Conservation (phyloP, 1,140 invertebrate species). For the Nasonia longicornis region DNA sequence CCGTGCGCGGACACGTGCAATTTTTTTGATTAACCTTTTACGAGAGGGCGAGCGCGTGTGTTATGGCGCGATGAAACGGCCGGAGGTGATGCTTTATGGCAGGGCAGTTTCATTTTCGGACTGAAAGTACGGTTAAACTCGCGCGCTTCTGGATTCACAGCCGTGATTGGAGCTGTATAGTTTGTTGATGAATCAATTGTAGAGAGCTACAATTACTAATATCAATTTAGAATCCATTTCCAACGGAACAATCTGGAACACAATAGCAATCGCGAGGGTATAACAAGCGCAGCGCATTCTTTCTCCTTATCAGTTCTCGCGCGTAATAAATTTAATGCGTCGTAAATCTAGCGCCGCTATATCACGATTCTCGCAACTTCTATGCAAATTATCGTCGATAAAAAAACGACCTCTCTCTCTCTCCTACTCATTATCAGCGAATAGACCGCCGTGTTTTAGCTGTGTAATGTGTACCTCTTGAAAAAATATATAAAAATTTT, state of each 20-base stretch:
- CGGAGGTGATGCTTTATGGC: background rate
- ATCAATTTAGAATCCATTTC: too few relatives aligned
- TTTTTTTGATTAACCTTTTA: slow-evolving; percentile 14
- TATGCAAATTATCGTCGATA: background rate
- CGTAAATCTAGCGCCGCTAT: background rate
- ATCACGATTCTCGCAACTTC: background rate
- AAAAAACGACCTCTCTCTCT: background rate
- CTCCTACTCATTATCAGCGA: background rate
- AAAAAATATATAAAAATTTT: background rate
- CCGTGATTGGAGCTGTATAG: background rate
- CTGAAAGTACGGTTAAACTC: background rate
- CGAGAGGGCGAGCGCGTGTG: background rate
- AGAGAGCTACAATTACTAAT: too few relatives aligned
- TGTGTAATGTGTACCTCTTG: too few relatives aligned
- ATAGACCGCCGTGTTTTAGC: background rate
- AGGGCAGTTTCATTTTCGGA: background rate
- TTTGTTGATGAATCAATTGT: background rate
- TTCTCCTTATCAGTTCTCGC: background rate
- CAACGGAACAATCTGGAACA: too few relatives aligned
- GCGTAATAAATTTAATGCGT: background rate
- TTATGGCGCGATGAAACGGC: background rate
- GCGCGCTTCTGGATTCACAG: too few relatives aligned
- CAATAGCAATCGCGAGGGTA: too few relatives aligned
- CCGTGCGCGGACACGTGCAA: background rate
- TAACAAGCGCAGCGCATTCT: too few relatives aligned